These are phyloP conservation scores for Centropus bengalensis DNA, from an alignment of 2,113 vertebrate genomes.

Conservation along the genomic window DNA sequence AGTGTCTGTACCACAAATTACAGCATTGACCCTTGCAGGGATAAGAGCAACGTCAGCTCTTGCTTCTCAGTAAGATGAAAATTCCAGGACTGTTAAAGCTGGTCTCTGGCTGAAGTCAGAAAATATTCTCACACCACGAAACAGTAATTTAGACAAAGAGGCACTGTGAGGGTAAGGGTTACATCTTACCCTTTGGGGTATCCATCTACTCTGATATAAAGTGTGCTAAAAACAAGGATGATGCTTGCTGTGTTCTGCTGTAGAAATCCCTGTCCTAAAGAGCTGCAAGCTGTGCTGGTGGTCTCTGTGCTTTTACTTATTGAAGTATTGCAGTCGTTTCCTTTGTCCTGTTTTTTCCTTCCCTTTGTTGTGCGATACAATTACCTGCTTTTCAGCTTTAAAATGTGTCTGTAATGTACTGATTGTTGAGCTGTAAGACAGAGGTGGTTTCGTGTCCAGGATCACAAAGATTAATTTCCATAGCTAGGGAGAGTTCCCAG, in stretches of 20 bases:
- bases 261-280: background rate
- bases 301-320: background rate
- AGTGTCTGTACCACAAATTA: background rate
- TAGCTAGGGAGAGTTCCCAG: background rate
- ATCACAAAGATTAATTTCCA: background rate
- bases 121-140: background rate
- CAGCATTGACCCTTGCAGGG: background rate
- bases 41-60: rapidly evolving
- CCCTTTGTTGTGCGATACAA: background rate
- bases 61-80: background rate
- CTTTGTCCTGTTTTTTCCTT: background rate
- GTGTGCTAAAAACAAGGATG: background rate
- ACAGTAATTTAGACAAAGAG: background rate
- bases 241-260: background rate
- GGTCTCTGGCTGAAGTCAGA: background rate
- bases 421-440: background rate
- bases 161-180: background rate
- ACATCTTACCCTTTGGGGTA: background rate
- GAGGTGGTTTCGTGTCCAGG: background rate
- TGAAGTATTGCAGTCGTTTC: background rate
- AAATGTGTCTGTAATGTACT: background rate
- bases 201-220: background rate
- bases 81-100: background rate
- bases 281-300: background rate
- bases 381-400: background rate